These are phyloP conservation scores for Phania funesta DNA, from an alignment of 2,888 invertebrate species.

Conservation along the genomic window DNA sequence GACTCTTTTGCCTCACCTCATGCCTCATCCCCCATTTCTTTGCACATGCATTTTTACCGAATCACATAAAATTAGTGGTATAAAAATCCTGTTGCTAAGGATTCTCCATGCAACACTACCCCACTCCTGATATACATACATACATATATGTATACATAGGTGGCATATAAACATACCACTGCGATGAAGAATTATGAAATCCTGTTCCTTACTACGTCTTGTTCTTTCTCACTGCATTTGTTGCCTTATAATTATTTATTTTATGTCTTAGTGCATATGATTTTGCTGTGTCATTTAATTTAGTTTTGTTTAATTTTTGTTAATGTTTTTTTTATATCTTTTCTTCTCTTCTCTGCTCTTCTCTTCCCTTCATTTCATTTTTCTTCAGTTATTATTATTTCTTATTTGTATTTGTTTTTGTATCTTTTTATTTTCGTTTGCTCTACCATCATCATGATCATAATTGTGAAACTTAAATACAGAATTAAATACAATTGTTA, in stretches of 20 bases:
- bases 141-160: no score
- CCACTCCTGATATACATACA: no score
- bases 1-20: no score
- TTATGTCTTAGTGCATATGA: slow-evolving; percentile 26
- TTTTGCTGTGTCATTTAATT: slow-evolving; percentile 53
- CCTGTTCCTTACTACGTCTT: no score
- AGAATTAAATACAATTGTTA: slow-evolving; percentile 33
- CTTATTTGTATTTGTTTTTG: not conserved
- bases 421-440: slow-evolving; percentile 36
- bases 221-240: not conserved
- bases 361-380: slow-evolving; percentile 29
- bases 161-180: no score
- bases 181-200: no score
- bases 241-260: not conserved
- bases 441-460: slow-evolving; percentile 37
- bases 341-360: not conserved
- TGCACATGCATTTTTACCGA: no score
- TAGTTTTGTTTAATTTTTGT: slow-evolving; percentile 49
- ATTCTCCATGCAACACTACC: no score
- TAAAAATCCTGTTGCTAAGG: no score
- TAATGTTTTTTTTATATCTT: not conserved
- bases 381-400: slow-evolving; percentile 10
- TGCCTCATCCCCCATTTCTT: no score
- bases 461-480: slow-evolving; percentile 40
- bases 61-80: no score